Conservation (phyloP, 2,797 vertebrate genomes). For the Myotis planiceps region DNA sequence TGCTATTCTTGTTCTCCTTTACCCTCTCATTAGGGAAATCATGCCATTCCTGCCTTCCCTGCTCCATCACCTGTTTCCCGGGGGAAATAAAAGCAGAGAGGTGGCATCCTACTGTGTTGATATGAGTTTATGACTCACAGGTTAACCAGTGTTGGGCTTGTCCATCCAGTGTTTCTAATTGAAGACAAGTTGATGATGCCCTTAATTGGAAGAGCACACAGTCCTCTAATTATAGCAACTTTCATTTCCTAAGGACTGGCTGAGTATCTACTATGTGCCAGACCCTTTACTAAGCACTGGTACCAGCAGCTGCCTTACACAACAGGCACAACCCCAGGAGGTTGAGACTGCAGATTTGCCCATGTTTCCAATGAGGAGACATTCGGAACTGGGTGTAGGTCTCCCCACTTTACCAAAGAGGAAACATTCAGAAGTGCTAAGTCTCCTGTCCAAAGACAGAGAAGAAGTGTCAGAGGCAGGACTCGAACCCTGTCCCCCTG, state of each 20-base stretch:
- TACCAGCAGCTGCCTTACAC: not conserved
- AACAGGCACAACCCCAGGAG: not conserved
- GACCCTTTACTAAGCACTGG: not conserved
- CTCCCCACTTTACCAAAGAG: not conserved
- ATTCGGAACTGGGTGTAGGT: not conserved
- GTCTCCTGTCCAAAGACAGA: not conserved
- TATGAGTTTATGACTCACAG: not conserved
- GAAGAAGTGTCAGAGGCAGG: accelerated
- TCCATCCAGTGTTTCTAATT: not conserved
- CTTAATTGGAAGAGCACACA: not conserved
- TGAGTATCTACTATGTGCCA: not conserved
- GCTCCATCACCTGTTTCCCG: not conserved
- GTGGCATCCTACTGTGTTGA: not conserved
- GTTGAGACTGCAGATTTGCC: not conserved
- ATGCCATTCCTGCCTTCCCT: not conserved
- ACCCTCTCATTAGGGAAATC: not conserved
- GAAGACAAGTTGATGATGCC: not conserved
- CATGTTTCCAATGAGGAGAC: not conserved
- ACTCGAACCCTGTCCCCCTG: not conserved
- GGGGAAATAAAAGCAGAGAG: not conserved
- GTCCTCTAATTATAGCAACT: not conserved
- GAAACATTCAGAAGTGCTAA: not conserved
- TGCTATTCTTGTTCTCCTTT: not conserved
- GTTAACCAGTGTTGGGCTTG: not conserved
- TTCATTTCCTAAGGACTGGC: not conserved